Base-by-base conservation (phyloP, 2,888 invertebrate species). In the Siphlonurus alternatus region DNA sequence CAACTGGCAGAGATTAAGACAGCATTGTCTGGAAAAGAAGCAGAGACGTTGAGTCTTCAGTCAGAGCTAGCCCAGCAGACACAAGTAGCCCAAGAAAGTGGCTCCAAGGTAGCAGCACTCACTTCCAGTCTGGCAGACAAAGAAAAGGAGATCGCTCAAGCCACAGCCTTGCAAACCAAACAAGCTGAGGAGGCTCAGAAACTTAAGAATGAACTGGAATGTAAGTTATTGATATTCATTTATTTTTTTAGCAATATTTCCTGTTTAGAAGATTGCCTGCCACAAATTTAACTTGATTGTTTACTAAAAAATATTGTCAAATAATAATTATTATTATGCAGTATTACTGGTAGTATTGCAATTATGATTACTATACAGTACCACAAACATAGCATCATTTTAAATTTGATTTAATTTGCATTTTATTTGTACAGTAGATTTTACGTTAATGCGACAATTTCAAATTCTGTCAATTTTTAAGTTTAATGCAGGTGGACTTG, bases 181-280 rank as follows among this genome's bases (percentile, higher is more conserved):
- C 78, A 80, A 71, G 77, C 81, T 53, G 77, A 77, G 64, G 74
- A 78, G 66, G 78, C 83, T 71, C 73, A 83, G 63, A 77, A 79
- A 69, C 72, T 80, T 38, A 81, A 81, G 71, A 74, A 72, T 67
- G 77, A 77, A 70, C 69, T 77, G 64, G 74, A 71, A 68, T 71
- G 66, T 60, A 77, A 79, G 72, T 61, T 65, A 66, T 62, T 56
- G 38, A 53, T 23, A 23, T 24, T 23, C 38, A n/a, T 23, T 10
- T n/a, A 7, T 51, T n/a, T 25, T 64, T 59, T 53, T 64, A 61
- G 38, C 38, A 38, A 38, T 15, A 38, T 38, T 38, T 5, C 15
- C 15, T 38, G 7, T 10, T 38, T 38, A 38, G 38, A 38, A 38
- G n/a, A n/a, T n/a, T n/a, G n/a, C n/a, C n/a, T n/a, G n/a, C n/a